Percentiles rank a stretch among this genome's conserved stretches.
These are phyloP conservation scores for Dromaius novaehollandiae DNA, from an alignment of 2,113 vertebrate species.

Conservation along the genomic window DNA sequence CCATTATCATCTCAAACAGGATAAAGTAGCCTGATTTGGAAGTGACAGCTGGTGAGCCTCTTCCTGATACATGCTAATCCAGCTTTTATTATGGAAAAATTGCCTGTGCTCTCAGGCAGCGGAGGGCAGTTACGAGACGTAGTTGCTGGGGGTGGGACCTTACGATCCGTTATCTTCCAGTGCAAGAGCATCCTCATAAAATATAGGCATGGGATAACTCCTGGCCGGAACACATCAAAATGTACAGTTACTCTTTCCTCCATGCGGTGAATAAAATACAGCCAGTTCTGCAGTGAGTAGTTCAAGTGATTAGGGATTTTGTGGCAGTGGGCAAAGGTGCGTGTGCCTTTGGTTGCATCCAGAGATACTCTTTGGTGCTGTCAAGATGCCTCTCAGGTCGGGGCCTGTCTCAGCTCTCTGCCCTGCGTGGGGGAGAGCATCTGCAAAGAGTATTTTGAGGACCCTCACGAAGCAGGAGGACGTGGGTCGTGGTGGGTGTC, in stretches of 20 bases:
- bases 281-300: background rate
- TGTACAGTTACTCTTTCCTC: background rate
- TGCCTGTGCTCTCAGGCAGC: constrained; percentile 87
- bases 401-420: background rate
- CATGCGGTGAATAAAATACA: background rate
- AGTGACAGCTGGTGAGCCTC: constrained; percentile 96
- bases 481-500: accelerated
- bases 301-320: background rate
- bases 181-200: constrained; percentile 70
- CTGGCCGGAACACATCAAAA: constrained; percentile 49
- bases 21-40: constrained; percentile 91
- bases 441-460: accelerated
- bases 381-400: background rate
- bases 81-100: constrained; percentile 99
- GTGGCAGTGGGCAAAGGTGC: background rate
- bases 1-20: constrained; percentile 86
- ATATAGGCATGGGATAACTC: constrained; percentile 63
- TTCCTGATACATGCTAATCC: constrained; percentile 98
- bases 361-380: accelerated
- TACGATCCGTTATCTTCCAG: constrained; percentile 76
- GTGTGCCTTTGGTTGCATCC: background rate
- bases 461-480: accelerated
- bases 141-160: constrained; percentile 82
- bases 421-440: accelerated
- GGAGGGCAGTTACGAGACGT: constrained; percentile 84